Base-by-base conservation (phyloP, 2,888 invertebrate genomes). In the Mesorhabditis spiculigera region DNA sequence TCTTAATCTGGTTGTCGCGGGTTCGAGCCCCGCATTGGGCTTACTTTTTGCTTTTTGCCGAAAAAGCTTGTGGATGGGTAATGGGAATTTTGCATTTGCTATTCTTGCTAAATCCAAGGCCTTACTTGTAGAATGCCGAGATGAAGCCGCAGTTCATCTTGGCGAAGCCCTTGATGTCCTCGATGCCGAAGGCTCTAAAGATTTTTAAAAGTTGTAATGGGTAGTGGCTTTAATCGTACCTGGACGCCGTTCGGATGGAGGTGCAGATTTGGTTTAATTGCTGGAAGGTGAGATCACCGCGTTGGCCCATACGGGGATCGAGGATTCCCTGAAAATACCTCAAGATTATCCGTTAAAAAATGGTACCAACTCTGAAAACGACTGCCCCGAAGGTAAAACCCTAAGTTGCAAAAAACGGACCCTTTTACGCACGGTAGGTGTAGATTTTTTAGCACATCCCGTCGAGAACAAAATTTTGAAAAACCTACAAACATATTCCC, bases 1-100 rank as follows among this genome's bases (percentile, higher is more conserved):
- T 81, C 81, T 81, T 81, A 81, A 81, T 81, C 81, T 81, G 81
- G 81, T 76, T 81, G 81, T 81, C 81, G 80, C 81, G 82, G 82
- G 81, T 82, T 82, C 81, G 82, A 82, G 82, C 81, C 82, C 81
- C 82, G 80, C 80, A 81, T 81, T 77, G 81, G 80, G 81, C 81
- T 81, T 50, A 50, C 28, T 28, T 28, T 28, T 28, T 28, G 28
- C 28, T 28, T 28, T 28, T 28, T 28, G 28, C 28, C 28, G 28
- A 28, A 28, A 28, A 28, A 28, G 28, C 28, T 28, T 28, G 28
- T 28, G 28, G 28, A 28, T 28, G 28, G 28, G 28, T 28, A 28
- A 3, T 28, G 28, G 28, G 28, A 1, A 1, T 28, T 28, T 28
- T 1, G 28, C 28, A 3, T 28, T 28, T 28, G 28, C 28, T 28